phyloP scores from a whole-genome alignment of 2,888 invertebrate species.

The Sinelater perroti region DNA sequence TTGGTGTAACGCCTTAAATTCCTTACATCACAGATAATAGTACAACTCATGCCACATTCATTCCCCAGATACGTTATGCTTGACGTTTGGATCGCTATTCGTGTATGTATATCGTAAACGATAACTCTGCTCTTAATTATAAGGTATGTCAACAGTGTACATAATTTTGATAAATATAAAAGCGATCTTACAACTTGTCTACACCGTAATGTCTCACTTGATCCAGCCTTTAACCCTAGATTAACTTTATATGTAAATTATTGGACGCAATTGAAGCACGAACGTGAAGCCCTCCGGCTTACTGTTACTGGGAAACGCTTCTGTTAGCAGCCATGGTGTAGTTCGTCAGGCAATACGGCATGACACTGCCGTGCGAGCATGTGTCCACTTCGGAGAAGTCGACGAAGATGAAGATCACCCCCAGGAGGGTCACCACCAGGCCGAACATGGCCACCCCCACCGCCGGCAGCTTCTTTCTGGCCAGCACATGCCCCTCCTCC shows the following conservation, averaged over 20 bases:
- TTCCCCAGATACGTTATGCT: no score
- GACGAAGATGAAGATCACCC: constrained; percentile 66
- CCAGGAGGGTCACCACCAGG: constrained; percentile 67
- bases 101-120: no score
- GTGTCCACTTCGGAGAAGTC: constrained; percentile 64
- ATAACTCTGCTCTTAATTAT: no score
- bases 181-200: no score
- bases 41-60: no score
- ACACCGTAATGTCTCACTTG: no score
- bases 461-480: constrained; percentile 75
- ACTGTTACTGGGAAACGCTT: no score
- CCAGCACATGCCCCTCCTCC: constrained; percentile 74
- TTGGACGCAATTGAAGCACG: constrained; percentile 16
- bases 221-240: background rate
- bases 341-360: constrained; percentile 65
- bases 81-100: no score
- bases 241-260: constrained; percentile 2
- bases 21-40: no score
- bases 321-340: constrained; percentile 13
- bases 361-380: constrained; percentile 72
- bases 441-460: constrained; percentile 76
- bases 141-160: no score
- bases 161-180: no score
- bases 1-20: no score
- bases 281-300: background rate